These are phyloP conservation scores for Tragelaphus buxtoni DNA, from an alignment of 2,113 vertebrate genomes.

Conservation along the genomic window DNA sequence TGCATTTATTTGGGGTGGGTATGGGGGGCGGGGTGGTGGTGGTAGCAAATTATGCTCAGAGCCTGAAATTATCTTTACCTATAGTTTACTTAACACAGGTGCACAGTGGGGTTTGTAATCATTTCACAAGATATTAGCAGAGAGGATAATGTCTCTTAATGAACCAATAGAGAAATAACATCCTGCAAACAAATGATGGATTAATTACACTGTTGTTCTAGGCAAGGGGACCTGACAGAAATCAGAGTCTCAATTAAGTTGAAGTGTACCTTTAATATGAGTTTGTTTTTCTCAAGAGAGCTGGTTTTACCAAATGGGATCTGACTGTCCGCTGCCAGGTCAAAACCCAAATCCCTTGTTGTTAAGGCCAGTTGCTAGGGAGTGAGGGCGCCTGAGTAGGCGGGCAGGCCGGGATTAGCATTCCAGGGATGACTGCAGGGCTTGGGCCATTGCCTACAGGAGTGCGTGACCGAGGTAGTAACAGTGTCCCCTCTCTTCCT, in stretches of 20 bases:
- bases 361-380: background rate
- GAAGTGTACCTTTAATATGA: background rate
- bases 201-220: background rate
- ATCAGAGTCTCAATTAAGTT: background rate
- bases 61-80: background rate
- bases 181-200: background rate
- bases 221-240: background rate
- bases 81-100: background rate
- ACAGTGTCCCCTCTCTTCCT: background rate
- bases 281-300: background rate
- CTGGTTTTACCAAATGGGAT: background rate
- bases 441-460: background rate
- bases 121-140: background rate
- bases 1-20: background rate
- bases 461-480: background rate
- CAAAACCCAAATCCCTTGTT: background rate
- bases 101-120: background rate
- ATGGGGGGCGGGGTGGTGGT: fast-evolving
- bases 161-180: background rate
- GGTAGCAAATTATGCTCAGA: background rate
- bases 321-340: background rate
- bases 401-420: background rate
- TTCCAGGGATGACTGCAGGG: background rate
- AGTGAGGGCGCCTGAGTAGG: background rate
- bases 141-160: background rate